These are phyloP conservation scores for Lonchura striata DNA, from an alignment of 2,113 vertebrate species.

Conservation along the genomic window DNA sequence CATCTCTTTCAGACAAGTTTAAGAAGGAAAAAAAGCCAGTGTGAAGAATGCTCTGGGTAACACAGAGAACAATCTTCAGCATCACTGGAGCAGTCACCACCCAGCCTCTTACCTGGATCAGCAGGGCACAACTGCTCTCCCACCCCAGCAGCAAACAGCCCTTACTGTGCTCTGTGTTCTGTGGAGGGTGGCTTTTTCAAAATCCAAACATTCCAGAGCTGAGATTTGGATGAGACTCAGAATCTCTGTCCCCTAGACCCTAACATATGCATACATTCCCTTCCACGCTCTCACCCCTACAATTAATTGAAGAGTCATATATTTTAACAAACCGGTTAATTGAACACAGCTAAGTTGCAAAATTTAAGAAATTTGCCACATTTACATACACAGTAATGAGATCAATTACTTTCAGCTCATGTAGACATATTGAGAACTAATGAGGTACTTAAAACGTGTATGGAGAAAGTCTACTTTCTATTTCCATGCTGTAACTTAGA, in stretches of 20 bases:
- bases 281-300: background rate
- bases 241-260: background rate
- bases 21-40: background rate
- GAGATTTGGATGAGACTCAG: background rate
- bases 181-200: background rate
- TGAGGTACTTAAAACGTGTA: slow-evolving; percentile 65
- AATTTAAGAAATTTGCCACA: slow-evolving; percentile 43
- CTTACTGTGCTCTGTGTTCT: background rate
- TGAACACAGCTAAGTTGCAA: slow-evolving; percentile 47
- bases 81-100: background rate
- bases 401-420: slow-evolving; percentile 64
- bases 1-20: background rate
- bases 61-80: background rate
- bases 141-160: background rate
- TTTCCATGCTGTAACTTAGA: slow-evolving; percentile 52
- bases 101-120: background rate
- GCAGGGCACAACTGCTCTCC: background rate
- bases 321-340: slow-evolving; percentile 45
- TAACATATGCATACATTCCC: slow-evolving; percentile 19
- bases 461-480: slow-evolving; percentile 54
- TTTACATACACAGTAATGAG: slow-evolving; percentile 51
- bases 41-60: background rate
- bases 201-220: background rate
- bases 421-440: slow-evolving; percentile 65
- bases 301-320: slow-evolving; percentile 26